phyloP scores from a whole-genome alignment of 1,140 invertebrate species.

The Palaemon carinicauda region DNA sequence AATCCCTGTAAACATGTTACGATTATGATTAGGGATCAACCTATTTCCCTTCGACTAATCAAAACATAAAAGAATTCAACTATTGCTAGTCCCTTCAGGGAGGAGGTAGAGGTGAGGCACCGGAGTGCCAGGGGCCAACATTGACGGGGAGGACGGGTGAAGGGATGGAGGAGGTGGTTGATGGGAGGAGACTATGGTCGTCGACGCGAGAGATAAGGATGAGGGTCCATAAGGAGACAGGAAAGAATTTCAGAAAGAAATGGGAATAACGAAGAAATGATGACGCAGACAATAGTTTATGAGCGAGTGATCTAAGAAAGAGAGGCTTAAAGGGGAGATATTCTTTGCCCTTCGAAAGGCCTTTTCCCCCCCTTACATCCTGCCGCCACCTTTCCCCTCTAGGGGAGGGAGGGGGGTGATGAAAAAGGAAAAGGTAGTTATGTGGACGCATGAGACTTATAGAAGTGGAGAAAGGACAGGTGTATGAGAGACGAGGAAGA shows the following conservation, averaged over 20 bases:
- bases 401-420: not conserved
- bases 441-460: not conserved
- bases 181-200: no score
- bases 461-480: not conserved
- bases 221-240: not conserved
- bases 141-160: not conserved
- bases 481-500: not conserved
- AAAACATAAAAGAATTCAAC: no score
- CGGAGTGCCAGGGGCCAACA: not conserved
- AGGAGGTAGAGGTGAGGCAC: no score
- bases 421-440: not conserved
- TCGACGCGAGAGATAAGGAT: not conserved
- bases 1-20: no score
- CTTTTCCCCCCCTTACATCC: no score
- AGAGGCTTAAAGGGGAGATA: not conserved
- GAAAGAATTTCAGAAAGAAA: not conserved
- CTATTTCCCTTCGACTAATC: no score
- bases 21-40: no score
- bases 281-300: constrained; percentile 4
- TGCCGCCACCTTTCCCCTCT: no score
- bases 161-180: not conserved
- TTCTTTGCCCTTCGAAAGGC: no score
- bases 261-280: not conserved
- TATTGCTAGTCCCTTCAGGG: no score
- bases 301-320: constrained; percentile 4